A percentile compares a stretch with the other conserved stretches of the same genome.
phyloP scores from a whole-genome alignment of 2,797 vertebrate genomes.

The Xerus rutilus region DNA sequence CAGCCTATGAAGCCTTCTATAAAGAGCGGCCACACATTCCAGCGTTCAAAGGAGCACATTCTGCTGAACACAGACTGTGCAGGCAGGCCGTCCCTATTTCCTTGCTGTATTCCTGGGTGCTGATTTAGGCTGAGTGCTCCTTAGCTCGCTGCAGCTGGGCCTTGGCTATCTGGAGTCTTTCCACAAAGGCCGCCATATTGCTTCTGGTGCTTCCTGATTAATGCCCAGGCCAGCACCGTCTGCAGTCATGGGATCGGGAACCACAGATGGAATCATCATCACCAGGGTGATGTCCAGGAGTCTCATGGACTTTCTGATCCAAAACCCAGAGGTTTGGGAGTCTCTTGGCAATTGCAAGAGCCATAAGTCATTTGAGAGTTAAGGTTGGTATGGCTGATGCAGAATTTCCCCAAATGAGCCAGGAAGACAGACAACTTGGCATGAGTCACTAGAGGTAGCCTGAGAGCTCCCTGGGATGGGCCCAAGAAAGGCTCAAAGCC shows the following conservation, averaged over 20 bases:
- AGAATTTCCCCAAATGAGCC: neutral
- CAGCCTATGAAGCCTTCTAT: constrained; percentile 25
- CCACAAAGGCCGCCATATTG: neutral
- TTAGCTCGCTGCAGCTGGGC: neutral
- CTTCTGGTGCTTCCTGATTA: neutral
- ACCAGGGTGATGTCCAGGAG: neutral
- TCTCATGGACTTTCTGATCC: neutral
- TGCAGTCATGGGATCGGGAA: neutral
- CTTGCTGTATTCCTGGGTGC: constrained; percentile 41
- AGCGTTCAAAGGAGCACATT: constrained; percentile 70
- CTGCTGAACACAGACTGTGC: constrained; percentile 71
- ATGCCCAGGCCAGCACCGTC: neutral
- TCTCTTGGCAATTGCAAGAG: neutral
- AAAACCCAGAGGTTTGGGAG: neutral
- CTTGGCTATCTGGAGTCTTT: constrained; percentile 54
- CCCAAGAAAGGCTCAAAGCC: neutral
- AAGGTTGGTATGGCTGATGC: neutral
- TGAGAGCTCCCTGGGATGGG: neutral
- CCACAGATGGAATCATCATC: neutral
- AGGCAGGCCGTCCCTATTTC: constrained; percentile 59
- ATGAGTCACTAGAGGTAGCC: neutral
- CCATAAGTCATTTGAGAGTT: neutral
- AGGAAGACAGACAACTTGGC: neutral
- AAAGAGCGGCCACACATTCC: constrained; percentile 67
- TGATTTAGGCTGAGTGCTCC: constrained; percentile 58